These are phyloP conservation scores for Dendrolimus houi DNA, from an alignment of 2,888 invertebrate genomes.

Conservation along the genomic window DNA sequence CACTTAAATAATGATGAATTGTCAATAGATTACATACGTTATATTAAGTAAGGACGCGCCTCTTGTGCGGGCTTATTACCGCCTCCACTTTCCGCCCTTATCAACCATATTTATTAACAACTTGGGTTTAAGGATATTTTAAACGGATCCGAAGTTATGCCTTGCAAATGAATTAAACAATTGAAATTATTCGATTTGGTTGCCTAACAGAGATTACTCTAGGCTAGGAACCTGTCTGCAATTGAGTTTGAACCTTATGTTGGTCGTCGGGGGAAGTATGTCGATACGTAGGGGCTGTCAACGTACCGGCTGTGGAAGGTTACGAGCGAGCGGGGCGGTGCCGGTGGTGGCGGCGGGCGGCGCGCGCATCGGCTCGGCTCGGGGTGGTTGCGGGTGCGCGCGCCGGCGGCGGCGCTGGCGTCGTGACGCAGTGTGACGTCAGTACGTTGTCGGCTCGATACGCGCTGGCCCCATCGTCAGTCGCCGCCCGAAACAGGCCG, in stretches of 20 bases:
- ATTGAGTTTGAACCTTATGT: background rate
- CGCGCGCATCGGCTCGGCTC: conserved; percentile 7
- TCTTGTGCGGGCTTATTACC: too few relatives aligned
- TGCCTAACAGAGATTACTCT: background rate
- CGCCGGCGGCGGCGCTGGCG: conserved; percentile 66
- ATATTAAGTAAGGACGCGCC: too few relatives aligned
- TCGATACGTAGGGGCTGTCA: conserved; percentile 54
- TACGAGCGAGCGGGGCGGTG: conserved; percentile 39
- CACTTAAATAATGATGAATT: too few relatives aligned
- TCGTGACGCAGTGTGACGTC: conserved; percentile 83
- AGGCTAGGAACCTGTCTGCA: conserved; percentile 1
- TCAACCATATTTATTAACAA: too few relatives aligned
- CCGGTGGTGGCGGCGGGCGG: conserved; percentile 38
- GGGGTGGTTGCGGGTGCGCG: conserved; percentile 48
- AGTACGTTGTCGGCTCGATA: conserved; percentile 82
- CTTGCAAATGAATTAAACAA: too few relatives aligned
- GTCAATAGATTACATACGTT: too few relatives aligned
- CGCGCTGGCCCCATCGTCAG: conserved; percentile 76
- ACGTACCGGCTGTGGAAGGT: conserved; percentile 64
- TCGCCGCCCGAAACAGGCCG: conserved; percentile 74
- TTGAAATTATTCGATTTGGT: too few relatives aligned
- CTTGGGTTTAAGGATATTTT: too few relatives aligned
- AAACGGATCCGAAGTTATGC: too few relatives aligned
- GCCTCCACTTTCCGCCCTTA: too few relatives aligned
- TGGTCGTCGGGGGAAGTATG: conserved; percentile 35